Base-by-base conservation (phyloP, 2,888 invertebrate species). In the Lasioglossum villosulum region DNA sequence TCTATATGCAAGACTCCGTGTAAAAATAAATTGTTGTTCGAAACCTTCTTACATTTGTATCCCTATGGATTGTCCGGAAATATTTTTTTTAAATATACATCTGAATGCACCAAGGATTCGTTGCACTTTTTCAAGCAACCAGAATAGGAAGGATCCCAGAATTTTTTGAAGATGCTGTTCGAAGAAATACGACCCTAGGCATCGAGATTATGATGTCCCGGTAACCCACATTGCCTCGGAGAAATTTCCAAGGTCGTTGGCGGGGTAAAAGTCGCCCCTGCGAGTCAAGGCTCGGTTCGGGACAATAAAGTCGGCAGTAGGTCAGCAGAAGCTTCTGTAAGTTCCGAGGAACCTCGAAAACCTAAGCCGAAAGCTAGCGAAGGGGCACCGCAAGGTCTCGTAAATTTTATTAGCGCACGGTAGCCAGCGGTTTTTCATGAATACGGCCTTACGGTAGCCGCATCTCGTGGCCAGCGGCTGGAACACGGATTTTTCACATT, bases 371-470 rank as follows among this genome's bases (percentile, higher is more conserved):
- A 48, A 52, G 68, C 66, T 52, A n/a, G 16, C 30, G 8, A 19
- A 30, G 78, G 72, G 23, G 23, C 80, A 81, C 86, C 78, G 72
- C 86, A 82, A 82, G 72, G 82, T 78, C 86, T 86, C 86, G 72
- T 87, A 87, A 87, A 87, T 86, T 87, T 87, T 86, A 86, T 86
- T 83, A 68, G 86, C 82, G 45, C 82, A 59, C 79, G 73, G 82
- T 12, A 74, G 66, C 66, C 63, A 8, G 0, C 48, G 30, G 75
- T 78, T 71, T 78, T 70, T 77, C 71, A 14, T 77, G 77, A 80
- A 75, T 74, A 79, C 27, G 82, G 42, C 79, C 72, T 48, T 14
- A 82, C 86, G 27, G 86, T 86, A 86, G 86, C 78, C 48, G 37
- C 6, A 37, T 75, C 72, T 82, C 59, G 80, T 80, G 83, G 73